These are phyloP conservation scores for Camponotus floridanus DNA, from an alignment of 1,140 invertebrate species.

Conservation along the genomic window DNA sequence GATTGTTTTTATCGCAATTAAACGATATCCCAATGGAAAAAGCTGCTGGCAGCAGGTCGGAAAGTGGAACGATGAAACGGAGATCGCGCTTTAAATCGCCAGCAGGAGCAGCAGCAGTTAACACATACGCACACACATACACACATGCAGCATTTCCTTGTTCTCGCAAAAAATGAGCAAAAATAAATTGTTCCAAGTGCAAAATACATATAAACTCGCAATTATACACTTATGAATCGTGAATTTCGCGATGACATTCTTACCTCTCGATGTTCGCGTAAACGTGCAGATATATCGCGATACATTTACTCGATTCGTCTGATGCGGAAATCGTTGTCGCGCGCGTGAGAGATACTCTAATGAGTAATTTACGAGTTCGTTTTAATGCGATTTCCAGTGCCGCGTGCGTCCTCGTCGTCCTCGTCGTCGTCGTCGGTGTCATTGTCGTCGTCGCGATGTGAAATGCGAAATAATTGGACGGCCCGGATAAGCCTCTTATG, in stretches of 20 bases:
- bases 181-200: constrained; percentile 44
- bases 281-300: constrained; percentile 11
- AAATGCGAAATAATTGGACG: constrained; percentile 66
- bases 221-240: background rate
- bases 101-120: background rate
- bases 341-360: background rate
- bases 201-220: constrained; percentile 20
- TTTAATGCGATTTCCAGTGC: constrained; percentile 45
- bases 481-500: constrained; percentile 60
- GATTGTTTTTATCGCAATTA: constrained; percentile 58
- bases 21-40: constrained; percentile 46
- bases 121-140: too few relatives aligned
- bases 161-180: background rate
- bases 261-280: background rate
- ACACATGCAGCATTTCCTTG: background rate
- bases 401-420: background rate
- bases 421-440: background rate
- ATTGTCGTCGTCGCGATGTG: constrained; percentile 30
- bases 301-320: background rate
- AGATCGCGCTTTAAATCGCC: constrained; percentile 49
- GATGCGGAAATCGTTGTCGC: background rate
- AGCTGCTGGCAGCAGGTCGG: constrained; percentile 2
- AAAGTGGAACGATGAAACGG: constrained; percentile 41
- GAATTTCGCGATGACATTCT: constrained; percentile 25
- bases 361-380: constrained; percentile 30